Percentiles rank a stretch among this genome's conserved stretches.
Conservation (phyloP, 2,888 invertebrate genomes). For the Orgyia antiqua region DNA sequence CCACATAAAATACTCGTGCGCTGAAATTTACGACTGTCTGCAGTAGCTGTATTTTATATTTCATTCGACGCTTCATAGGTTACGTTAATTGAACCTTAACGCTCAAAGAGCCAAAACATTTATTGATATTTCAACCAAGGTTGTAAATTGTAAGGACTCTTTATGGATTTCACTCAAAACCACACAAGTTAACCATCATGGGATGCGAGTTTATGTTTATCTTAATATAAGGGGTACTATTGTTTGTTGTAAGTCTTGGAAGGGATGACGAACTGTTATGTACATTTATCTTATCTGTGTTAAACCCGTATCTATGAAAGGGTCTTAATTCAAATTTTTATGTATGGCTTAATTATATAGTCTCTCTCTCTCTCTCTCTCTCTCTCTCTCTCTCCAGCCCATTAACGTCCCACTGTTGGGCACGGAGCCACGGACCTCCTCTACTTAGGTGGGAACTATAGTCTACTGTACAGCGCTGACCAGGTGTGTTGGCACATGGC, state of each 20-base stretch:
- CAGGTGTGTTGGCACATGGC: no score
- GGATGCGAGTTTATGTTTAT: conserved; percentile 26
- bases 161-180: conserved; percentile 27
- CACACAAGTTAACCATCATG: conserved; percentile 21
- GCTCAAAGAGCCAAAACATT: conserved; percentile 48
- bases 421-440: no score
- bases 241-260: conserved; percentile 20
- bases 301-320: no score
- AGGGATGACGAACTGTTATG: conserved; percentile 15
- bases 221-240: conserved; percentile 20
- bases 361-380: no score
- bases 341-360: no score
- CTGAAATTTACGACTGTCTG: conserved; percentile 46
- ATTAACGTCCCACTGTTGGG: no score
- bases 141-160: conserved; percentile 37
- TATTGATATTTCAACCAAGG: conserved; percentile 45
- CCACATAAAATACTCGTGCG: conserved; percentile 51
- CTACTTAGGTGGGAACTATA: no score
- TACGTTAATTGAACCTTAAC: conserved; percentile 66
- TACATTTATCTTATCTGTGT: background rate
- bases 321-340: no score
- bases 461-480: no score
- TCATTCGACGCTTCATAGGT: conserved; percentile 54
- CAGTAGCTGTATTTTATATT: conserved; percentile 59
- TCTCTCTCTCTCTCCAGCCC: no score